A percentile compares a stretch with the other conserved stretches of the same genome.
These are phyloP conservation scores for Hucho hucho DNA, from an alignment of 2,113 vertebrate genomes.

Conservation along the genomic window DNA sequence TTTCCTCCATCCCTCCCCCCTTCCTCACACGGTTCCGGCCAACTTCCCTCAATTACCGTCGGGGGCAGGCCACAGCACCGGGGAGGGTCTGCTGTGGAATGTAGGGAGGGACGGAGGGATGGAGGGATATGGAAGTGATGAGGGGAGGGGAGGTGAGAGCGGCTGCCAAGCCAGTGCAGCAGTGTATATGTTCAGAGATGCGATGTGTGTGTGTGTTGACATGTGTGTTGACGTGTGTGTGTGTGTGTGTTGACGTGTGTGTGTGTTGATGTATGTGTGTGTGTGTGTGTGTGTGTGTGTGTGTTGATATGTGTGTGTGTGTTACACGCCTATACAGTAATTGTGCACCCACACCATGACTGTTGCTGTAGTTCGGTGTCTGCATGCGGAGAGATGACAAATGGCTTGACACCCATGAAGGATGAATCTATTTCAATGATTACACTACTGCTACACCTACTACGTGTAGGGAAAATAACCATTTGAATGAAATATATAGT, in stretches of 20 bases:
- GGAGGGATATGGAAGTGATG: conserved; percentile 39
- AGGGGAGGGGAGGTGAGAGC: conserved; percentile 49
- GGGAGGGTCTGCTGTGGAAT: conserved; percentile 44
- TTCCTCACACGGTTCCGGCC: conserved; percentile 67
- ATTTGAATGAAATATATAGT: neutral
- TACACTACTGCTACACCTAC: neutral
- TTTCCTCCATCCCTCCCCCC: conserved; percentile 25
- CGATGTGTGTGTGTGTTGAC: neutral
- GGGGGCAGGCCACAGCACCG: conserved; percentile 63
- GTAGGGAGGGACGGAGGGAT: conserved; percentile 26
- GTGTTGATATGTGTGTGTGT: neutral
- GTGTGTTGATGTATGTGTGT: neutral
- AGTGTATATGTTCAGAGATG: neutral
- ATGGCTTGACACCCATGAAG: neutral
- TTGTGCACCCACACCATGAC: neutral
- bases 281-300: conserved; percentile 13
- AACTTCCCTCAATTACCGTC: conserved; percentile 79
- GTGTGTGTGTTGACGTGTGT: too few species aligned
- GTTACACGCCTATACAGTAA: neutral
- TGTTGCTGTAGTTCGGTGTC: neutral
- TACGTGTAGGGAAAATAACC: neutral
- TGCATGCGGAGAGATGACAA: neutral
- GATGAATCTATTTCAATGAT: neutral
- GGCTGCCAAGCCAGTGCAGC: conserved; percentile 46
- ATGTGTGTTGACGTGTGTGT: too few species aligned